Evolutionary conservation across 2,888 invertebrate species (phyloP).

Genomic region (Crossocerus cetratus): DNA sequence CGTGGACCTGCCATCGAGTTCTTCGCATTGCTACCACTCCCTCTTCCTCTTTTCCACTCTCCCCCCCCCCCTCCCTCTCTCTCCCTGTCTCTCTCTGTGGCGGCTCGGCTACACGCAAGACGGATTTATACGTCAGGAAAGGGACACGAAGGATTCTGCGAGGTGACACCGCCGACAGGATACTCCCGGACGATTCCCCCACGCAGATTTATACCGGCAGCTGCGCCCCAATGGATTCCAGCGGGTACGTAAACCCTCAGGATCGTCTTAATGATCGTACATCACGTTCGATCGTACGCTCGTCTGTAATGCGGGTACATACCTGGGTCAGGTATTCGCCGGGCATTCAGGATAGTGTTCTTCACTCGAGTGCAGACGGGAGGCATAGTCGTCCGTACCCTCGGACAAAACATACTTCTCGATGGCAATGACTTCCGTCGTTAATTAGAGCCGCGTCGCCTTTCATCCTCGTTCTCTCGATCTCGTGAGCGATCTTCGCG

Average conservation of each 20-base stretch:
- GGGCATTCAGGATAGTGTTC: no score
- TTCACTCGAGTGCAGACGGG: no score
- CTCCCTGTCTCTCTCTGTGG: background rate
- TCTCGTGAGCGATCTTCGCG: conserved; percentile 39
- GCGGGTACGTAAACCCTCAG: conserved; percentile 32
- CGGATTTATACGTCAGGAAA: background rate
- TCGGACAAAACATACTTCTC: background rate
- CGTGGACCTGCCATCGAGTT: no score
- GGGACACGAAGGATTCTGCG: conserved; percentile 1
- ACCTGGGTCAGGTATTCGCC: background rate
- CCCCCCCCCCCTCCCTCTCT: no score
- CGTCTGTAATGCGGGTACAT: background rate
- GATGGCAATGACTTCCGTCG: conserved; percentile 35
- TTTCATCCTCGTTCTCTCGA: conserved; percentile 43
- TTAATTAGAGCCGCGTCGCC: conserved; percentile 48
- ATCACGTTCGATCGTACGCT: background rate
- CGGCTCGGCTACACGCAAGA: background rate
- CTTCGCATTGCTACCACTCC: no score
- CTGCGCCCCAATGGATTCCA: conserved; percentile 29
- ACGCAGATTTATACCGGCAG: background rate
- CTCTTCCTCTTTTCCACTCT: no score
- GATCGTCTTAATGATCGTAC: background rate
- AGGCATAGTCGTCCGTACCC: no score
- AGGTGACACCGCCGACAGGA: conserved; percentile 1
- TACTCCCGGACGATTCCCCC: background rate